Percentiles rank a stretch among this genome's conserved stretches.
Conservation (phyloP, 2,113 vertebrate species). For the Dasyprocta punctata region DNA sequence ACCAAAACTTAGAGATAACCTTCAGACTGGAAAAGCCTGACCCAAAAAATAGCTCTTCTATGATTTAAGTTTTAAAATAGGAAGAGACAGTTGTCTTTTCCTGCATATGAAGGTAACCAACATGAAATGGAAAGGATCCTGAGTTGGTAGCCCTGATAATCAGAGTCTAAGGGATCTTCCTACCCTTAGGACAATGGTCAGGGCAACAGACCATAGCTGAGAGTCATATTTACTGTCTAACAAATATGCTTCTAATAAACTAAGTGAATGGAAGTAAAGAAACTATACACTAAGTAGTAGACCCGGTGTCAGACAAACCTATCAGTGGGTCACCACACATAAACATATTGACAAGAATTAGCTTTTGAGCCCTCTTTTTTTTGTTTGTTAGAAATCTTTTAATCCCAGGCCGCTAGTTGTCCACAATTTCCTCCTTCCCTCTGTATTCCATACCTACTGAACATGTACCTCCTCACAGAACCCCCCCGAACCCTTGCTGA, state of each 20-base stretch:
- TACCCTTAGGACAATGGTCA: background rate
- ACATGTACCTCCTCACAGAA: background rate
- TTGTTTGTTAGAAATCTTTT: background rate
- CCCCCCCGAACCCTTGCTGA: background rate
- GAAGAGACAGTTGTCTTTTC: conserved; percentile 19
- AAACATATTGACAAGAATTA: background rate
- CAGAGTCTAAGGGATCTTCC: background rate
- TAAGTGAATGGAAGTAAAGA: background rate
- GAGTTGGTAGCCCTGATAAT: background rate
- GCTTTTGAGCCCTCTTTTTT: background rate
- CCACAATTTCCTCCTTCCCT: background rate
- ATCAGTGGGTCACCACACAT: background rate
- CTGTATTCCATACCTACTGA: background rate
- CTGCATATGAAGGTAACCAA: background rate
- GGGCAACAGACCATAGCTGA: background rate
- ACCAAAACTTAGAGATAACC: conserved; percentile 47
- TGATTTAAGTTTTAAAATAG: conserved; percentile 30
- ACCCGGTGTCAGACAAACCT: background rate
- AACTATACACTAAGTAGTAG: background rate
- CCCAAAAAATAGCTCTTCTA: background rate
- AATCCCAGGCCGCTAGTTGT: background rate
- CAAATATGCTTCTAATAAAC: background rate
- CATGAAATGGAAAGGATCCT: background rate
- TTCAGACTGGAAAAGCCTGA: conserved; percentile 53
- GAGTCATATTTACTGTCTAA: background rate